These are phyloP conservation scores for Araneus ventricosus DNA, from an alignment of 1,140 invertebrate species.

Conservation along the genomic window DNA sequence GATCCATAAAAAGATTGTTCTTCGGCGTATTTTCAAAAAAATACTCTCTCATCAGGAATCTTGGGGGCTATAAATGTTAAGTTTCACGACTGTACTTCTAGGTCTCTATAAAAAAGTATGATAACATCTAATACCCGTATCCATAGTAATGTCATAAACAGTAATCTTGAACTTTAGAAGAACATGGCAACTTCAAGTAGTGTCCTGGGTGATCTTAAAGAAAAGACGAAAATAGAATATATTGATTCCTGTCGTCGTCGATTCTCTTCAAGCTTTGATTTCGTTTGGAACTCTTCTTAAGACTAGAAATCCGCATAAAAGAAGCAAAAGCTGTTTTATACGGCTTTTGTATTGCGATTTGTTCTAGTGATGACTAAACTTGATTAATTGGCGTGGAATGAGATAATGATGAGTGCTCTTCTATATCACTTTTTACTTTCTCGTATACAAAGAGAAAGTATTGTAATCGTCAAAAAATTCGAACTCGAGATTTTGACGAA, in stretches of 20 bases:
- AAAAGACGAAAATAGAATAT: not conserved
- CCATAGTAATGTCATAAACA: not conserved
- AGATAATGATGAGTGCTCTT: no score
- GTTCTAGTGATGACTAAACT: no score
- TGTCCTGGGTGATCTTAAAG: not conserved
- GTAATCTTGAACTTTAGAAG: not conserved
- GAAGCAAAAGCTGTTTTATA: no score
- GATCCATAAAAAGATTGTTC: slow-evolving; percentile 14
- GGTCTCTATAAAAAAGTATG: not conserved
- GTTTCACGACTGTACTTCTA: slow-evolving; percentile 37
- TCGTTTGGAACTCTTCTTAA: not conserved
- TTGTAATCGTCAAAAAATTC: no score
- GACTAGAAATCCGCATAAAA: not conserved
- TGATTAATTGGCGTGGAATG: no score
- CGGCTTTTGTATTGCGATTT: no score
- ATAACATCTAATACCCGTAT: slow-evolving; percentile 38
- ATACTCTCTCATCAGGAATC: slow-evolving; percentile 21
- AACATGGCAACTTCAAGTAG: not conserved
- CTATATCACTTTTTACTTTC: no score
- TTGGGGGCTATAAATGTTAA: slow-evolving; percentile 42
- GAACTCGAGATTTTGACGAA: no score
- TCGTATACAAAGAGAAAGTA: no score
- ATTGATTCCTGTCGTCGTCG: no score
- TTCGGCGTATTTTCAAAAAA: not conserved
- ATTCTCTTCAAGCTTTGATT: not conserved